phyloP scores from a whole-genome alignment of 2,888 invertebrate species.

The Catocala nupta region DNA sequence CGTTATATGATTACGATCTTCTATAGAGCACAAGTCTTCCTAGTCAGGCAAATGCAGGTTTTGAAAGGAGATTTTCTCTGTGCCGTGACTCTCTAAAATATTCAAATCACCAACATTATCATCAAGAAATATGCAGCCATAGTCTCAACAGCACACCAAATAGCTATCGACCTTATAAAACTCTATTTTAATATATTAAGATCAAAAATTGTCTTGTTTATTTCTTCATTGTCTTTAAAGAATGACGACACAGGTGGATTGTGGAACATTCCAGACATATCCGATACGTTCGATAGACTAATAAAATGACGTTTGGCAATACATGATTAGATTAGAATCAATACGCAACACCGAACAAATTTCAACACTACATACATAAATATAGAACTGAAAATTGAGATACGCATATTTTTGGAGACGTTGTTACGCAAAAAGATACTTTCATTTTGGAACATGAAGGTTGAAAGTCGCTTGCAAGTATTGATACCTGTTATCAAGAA shows the following conservation, averaged over 20 bases:
- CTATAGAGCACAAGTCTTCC: no score
- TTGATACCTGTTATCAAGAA: constrained; percentile 65
- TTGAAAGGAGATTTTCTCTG: no score
- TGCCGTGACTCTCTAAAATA: no score
- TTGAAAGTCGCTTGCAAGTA: constrained; percentile 37
- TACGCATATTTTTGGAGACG: constrained; percentile 6
- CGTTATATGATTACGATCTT: no score
- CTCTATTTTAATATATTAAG: no score
- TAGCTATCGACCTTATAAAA: no score
- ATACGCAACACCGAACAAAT: constrained; percentile 7
- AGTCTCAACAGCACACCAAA: no score
- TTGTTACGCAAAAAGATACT: constrained; percentile 37
- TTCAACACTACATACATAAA: not conserved
- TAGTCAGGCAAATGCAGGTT: no score
- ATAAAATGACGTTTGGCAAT: constrained; percentile 62
- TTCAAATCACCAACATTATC: no score
- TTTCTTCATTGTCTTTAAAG: constrained; percentile 1
- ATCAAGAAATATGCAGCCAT: no score
- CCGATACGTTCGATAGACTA: constrained; percentile 54
- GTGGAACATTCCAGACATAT: constrained; percentile 52
- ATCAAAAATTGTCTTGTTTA: not conserved
- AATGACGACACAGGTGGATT: constrained; percentile 20
- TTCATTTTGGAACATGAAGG: constrained; percentile 33
- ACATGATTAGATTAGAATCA: constrained; percentile 42
- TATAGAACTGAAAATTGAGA: constrained; percentile 20